Evolutionary conservation across 2,797 vertebrate species (phyloP), one percentile per base, ranked within the genome.

Genomic region (Chloroceryle inda): DNA sequence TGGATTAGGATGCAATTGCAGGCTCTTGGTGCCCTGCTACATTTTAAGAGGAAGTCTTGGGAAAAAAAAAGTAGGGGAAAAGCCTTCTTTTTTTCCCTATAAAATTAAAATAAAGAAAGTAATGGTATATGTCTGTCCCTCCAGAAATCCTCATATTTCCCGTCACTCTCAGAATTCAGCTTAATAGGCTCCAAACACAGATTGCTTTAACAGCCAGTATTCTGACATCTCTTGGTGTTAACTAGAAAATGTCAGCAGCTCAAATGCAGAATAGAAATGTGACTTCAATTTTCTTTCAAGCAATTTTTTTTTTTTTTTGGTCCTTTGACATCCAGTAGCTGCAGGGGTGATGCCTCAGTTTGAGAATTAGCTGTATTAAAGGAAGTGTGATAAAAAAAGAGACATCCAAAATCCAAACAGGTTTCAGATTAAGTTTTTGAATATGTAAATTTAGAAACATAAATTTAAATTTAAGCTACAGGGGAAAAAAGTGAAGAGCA

Each of bases 181-280:
- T 93, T 91, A 94, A 94, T 96, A 94, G 52, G 58, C 89, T 83
- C 93, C 94, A 96, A 97, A 93, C 81, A 90, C 81, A 95, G 93
- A 84, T 89, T 74, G 85, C 53, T 89, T 95, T 93, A 97, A 95
- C 95, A 97, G 93, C 86, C 93, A 83, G 89, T 93, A 83, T 92
- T 96, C 89, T 96, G 93, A 94, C 95, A 93, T 92, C 94, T 91
- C 85, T 97, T 96, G 49, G 79, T 97, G 92, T 87, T 91, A 94
- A 93, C 80, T 81, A 95, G 96, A 97, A 91, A 95, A 94, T 95
- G 81, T 94, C 94, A 97, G 91, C 96, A 96, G 47, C 92, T 95
- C 23, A 96, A 97, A 96, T 75, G 75, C 85, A 91, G 82, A 86
- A 74, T 78, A 89, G 72, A 94, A 95, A 94, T 88, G 67, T 89